Conservation (phyloP, 2,888 invertebrate species). For the Agelastica alni region DNA sequence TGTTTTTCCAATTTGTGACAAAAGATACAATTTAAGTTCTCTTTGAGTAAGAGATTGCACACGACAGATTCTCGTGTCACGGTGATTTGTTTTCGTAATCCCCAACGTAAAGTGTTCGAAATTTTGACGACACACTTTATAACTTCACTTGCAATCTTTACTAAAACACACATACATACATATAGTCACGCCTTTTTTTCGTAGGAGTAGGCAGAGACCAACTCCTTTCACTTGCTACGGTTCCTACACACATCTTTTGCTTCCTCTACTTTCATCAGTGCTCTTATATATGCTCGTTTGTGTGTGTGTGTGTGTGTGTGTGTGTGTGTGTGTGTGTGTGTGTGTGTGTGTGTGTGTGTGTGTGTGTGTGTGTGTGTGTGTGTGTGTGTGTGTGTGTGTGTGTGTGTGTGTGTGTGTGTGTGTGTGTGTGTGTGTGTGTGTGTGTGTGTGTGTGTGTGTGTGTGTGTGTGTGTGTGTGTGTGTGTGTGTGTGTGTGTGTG, state of each 20-base stretch:
- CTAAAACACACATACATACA: too few species aligned
- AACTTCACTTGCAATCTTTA: constrained; percentile 26
- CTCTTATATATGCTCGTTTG: neutral
- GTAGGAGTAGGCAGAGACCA: too few species aligned
- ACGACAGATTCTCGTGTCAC: constrained; percentile 8
- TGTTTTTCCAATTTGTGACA: constrained; percentile 6
- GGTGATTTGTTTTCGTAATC: constrained; percentile 11
- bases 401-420: neutral
- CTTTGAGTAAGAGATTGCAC: constrained; percentile 8
- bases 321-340: neutral
- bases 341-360: neutral
- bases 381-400: neutral
- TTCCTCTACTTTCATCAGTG: too few species aligned
- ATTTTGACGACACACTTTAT: constrained; percentile 21
- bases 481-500: neutral
- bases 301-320: neutral
- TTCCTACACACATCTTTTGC: too few species aligned
- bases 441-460: neutral
- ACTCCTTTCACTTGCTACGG: too few species aligned
- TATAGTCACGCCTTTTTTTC: too few species aligned
- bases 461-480: neutral
- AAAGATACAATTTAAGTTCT: constrained; percentile 8
- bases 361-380: neutral
- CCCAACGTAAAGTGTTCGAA: constrained; percentile 11
- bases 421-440: neutral